Base-by-base conservation (phyloP, 92 coral and sea anemone genomes). In the Umimayanthus chanpuru region DNA sequence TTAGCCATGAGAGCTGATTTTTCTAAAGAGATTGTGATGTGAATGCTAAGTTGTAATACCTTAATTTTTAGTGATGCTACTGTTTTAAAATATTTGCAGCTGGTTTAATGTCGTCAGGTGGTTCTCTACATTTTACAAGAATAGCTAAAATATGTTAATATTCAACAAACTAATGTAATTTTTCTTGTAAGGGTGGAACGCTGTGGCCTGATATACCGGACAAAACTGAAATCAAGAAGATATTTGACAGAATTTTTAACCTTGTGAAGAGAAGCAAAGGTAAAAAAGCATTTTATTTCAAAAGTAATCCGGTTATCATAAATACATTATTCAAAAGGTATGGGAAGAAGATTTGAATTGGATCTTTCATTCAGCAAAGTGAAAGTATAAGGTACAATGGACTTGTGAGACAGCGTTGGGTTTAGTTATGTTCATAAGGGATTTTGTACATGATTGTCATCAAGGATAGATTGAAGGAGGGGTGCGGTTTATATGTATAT, bases 151-250 rank as follows among this genome's bases (percentile, higher is more conserved):
- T 53, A 14, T 15, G 12, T 53, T 38, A 47, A 12, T 64, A 14
- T 53, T 74, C 4, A 44, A 38, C 25, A 28, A 65, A 14, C 5
- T 23, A n/a, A 11, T 29, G n/a, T n/a, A n/a, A 21, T 50, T 39
- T 66, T 61, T 75, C 40, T 81, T 39, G 6, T 75, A 87, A 80
- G 99, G 95, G 91, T 36, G 94, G 97, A 55, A 50, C 90, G 64
- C 85, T 97, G 65, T 97, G 98, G 98, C 90, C 88, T 47, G 92
- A 88, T 83, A 83, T 94, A 36, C 75, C 92, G 23, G 94, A 97
- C 79, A 92, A 86, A 67, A 58, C 79, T 77, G 95, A 97, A 28
- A 92, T 91, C 55, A 93, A 95, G 65, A 84, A 61, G 36, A 92
- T 95, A 50, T 93, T 97, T 73, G 61, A 58, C 70, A 97, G 87